Evolutionary conservation across 1,140 invertebrate genomes (phyloP).

Genomic region (Latrodectus geometricus): DNA sequence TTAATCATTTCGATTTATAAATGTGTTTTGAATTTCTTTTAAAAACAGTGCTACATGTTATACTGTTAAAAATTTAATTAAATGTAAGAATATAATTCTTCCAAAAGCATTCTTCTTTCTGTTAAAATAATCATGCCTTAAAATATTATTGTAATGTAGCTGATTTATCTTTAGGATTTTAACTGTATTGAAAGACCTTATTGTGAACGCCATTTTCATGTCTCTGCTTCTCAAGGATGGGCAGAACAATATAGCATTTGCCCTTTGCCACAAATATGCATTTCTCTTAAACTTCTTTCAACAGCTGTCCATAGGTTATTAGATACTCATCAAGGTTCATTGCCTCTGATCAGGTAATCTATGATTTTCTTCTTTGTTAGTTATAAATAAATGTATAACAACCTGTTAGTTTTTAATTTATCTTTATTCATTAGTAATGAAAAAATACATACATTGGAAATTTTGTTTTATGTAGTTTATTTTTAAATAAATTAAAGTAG

Average conservation of each 20-base stretch:
- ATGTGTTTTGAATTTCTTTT: too few relatives aligned
- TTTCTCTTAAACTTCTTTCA: constrained; percentile 77
- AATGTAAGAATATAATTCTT: too few relatives aligned
- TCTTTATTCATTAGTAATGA: too few relatives aligned
- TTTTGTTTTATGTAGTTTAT: background rate
- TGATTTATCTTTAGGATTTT: constrained; percentile 30
- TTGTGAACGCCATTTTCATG: constrained; percentile 70
- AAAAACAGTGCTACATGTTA: too few relatives aligned
- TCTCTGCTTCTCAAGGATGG: constrained; percentile 76
- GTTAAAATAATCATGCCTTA: background rate
- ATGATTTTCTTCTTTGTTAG: background rate
- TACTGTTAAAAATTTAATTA: too few relatives aligned
- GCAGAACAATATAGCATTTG: constrained; percentile 79
- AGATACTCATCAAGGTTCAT: constrained; percentile 76
- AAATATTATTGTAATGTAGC: background rate
- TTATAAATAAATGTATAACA: too few relatives aligned
- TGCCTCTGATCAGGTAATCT: constrained; percentile 79
- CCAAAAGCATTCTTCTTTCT: too few relatives aligned
- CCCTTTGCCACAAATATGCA: constrained; percentile 78
- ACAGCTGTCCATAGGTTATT: constrained; percentile 77
- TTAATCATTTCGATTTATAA: too few relatives aligned
- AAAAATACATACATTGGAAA: too few relatives aligned
- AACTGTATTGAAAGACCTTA: constrained; percentile 68
- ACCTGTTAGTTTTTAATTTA: too few relatives aligned
- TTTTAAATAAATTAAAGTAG: background rate